phyloP scores from a whole-genome alignment of 2,888 invertebrate species.

The Sialis fuliginosa region DNA sequence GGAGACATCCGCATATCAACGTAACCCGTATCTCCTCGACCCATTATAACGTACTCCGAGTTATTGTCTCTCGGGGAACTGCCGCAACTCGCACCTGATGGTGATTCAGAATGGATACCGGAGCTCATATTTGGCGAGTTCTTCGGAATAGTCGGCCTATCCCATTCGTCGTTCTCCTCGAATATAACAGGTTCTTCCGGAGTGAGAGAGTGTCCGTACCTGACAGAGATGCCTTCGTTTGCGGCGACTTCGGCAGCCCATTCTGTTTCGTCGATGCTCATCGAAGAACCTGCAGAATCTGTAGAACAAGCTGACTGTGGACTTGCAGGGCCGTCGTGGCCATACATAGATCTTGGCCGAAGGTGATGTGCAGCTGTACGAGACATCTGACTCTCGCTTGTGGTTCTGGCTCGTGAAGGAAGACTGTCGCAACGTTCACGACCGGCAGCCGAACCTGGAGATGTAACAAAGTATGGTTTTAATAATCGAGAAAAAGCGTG shows the following conservation, averaged over 20 bases:
- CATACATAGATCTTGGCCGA: constrained; percentile 27
- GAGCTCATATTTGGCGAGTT: constrained; percentile 6
- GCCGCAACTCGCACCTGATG: constrained; percentile 9
- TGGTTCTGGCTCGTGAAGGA: constrained; percentile 53
- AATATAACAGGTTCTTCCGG: constrained; percentile 45
- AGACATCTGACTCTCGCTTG: constrained; percentile 33
- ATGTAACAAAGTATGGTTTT: not conserved
- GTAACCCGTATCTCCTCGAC: constrained; percentile 24
- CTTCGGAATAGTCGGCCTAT: constrained; percentile 1
- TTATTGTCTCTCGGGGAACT: constrained; percentile 42
- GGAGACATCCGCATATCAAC: constrained; percentile 46
- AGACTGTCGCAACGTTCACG: constrained; percentile 70
- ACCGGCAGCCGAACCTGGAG: constrained; percentile 12
- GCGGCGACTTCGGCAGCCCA: constrained; percentile 14
- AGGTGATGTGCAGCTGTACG: not conserved
- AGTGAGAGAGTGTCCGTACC: constrained; percentile 34
- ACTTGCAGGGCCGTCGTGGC: constrained; percentile 36
- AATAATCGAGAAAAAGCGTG: too few species aligned
- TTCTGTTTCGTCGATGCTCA: constrained; percentile 44
- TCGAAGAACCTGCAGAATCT: constrained; percentile 49
- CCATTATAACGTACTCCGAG: constrained; percentile 27
- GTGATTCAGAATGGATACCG: constrained; percentile 6
- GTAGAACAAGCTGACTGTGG: constrained; percentile 41
- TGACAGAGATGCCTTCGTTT: constrained; percentile 5
- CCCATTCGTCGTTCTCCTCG: constrained; percentile 38